Evolutionary conservation across 2,888 invertebrate species (phyloP), one percentile per base, ranked within the genome.

Genomic region (Busseola fusca): DNA sequence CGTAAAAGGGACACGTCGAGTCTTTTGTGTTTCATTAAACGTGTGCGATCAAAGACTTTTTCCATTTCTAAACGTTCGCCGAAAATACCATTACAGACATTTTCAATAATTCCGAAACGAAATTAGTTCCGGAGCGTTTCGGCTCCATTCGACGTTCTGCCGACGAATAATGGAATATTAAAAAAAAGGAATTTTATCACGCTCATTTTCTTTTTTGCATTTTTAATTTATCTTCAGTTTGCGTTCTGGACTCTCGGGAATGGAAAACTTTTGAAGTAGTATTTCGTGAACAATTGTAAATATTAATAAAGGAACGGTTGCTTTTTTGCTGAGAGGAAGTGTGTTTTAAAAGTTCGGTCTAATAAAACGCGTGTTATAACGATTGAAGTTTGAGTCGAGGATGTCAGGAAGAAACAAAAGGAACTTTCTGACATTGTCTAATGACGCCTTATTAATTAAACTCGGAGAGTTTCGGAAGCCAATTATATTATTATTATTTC

Each of bases 221-320:
- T 85, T 85, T 87, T 85, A 88, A 88, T 88, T 89, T 87, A 86
- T 84, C 81, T 75, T 76, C 75, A 72, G 73, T 82, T 80, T 80
- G 76, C 76, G 77, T 66, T 73, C 72, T 66, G 67, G 72, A 76
- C 68, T 77, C 70, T 74, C 54, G 74, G 69, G 71, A 73, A 79
- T 71, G 75, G 63, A 75, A 72, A 85, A 86, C 79, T 84, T 86
- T 69, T 78, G 72, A 78, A 84, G 77, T 80, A 69, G 77, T 84
- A 84, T 78, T 85, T 78, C 74, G 70, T 69, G 78, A 78, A 78
- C 80, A 84, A 80, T 84, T 86, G 80, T 80, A 78, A 84, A 80
- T 82, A 75, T 86, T 80, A 78, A 80, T 76, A 76, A 71, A 79
- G 34, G 54, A 58, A 73, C 50, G 63, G 69, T 64, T 72, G 12